phyloP scores from a whole-genome alignment of 2,113 vertebrate species.

The Pavo muticus region DNA sequence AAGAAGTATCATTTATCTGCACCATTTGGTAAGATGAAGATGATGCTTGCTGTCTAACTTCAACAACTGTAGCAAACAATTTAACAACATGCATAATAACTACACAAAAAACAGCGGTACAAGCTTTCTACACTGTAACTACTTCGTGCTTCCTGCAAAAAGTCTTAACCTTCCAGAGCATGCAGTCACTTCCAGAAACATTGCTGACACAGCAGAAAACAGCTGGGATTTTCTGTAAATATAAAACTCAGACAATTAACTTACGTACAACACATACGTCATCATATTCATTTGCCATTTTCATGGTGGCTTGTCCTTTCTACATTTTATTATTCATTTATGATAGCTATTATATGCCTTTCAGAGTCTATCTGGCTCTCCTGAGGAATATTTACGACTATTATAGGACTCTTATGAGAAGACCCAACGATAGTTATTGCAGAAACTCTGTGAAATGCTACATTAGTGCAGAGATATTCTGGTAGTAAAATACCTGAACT shows the following conservation, averaged over 20 bases:
- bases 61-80: constrained; percentile 15
- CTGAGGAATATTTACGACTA: constrained; percentile 83
- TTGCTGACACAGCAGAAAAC: constrained; percentile 64
- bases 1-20: not conserved
- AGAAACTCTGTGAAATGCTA: constrained; percentile 80
- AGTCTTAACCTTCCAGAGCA: constrained; percentile 26
- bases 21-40: not conserved
- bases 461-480: constrained; percentile 76
- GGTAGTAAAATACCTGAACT: constrained; percentile 80
- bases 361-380: constrained; percentile 82
- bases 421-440: constrained; percentile 81
- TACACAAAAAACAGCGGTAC: not conserved
- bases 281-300: constrained; percentile 83
- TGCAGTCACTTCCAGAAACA: constrained; percentile 47
- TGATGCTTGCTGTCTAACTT: not conserved
- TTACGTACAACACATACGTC: constrained; percentile 73
- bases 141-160: not conserved
- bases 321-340: constrained; percentile 87
- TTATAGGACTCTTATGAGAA: constrained; percentile 84
- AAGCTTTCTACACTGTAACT: not conserved
- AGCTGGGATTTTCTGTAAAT: constrained; percentile 78
- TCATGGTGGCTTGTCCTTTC: constrained; percentile 82
- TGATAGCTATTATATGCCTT: constrained; percentile 83
- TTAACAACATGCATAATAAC: not conserved
- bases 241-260: constrained; percentile 79